Evolutionary conservation across 2,888 invertebrate species (phyloP).

Genomic region (Cabera pusaria): DNA sequence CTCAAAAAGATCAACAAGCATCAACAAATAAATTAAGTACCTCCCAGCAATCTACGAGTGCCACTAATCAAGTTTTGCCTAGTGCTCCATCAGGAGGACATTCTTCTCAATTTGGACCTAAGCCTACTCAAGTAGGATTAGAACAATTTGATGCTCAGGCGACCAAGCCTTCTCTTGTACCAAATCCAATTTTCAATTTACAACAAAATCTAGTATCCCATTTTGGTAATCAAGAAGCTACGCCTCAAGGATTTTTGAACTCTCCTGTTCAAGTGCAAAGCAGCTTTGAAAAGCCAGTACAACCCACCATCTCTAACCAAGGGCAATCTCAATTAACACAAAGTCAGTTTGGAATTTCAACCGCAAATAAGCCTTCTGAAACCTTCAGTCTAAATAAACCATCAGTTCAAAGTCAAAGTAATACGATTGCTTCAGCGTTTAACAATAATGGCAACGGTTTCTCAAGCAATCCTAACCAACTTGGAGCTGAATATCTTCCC

Average conservation of each 20-base stretch:
- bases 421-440: constrained; percentile 7
- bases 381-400: constrained; percentile 6
- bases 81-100: constrained; percentile 8
- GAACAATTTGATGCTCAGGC: no score
- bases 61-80: constrained; percentile 4
- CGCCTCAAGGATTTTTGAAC: constrained; percentile 22
- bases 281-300: constrained; percentile 6
- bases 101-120: constrained; percentile 18
- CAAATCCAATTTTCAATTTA: constrained; percentile 10
- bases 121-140: no score
- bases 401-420: constrained; percentile 8
- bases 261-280: constrained; percentile 13
- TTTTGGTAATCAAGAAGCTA: constrained; percentile 24
- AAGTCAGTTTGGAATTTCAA: constrained; percentile 15
- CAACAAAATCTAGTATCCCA: constrained; percentile 19
- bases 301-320: constrained; percentile 1
- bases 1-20: constrained; percentile 14
- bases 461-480: constrained; percentile 12
- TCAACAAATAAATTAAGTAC: no score
- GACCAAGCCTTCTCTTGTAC: constrained; percentile 8
- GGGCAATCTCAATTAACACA: constrained; percentile 1
- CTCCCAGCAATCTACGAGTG: constrained; percentile 7
- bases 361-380: constrained; percentile 14
- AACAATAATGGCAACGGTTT: constrained; percentile 6
- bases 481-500: constrained; percentile 44